Percentiles rank a stretch among this genome's conserved stretches.
phyloP scores from a whole-genome alignment of 2,888 invertebrate genomes.

The Electrophaes corylata region DNA sequence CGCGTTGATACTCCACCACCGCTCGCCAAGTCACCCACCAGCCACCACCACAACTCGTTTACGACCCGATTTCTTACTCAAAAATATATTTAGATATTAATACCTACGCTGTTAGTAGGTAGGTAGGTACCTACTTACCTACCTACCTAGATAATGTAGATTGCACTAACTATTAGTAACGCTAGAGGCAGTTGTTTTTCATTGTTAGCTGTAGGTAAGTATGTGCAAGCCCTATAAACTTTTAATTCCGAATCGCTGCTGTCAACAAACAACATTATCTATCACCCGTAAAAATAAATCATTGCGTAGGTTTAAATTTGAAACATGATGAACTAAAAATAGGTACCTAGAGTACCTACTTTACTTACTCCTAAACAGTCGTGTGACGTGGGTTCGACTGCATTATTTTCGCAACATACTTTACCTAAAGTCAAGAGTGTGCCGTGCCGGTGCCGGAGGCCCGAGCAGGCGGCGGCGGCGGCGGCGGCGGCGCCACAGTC shows the following conservation, averaged over 20 bases:
- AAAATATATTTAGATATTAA: slow-evolving; percentile 60
- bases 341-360: too few relatives aligned
- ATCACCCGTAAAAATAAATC: background rate
- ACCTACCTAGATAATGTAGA: slow-evolving; percentile 7
- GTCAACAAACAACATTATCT: background rate
- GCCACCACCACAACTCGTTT: slow-evolving; percentile 71
- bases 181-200: background rate
- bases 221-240: too few relatives aligned
- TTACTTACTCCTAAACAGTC: slow-evolving; percentile 30
- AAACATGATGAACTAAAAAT: slow-evolving; percentile 27
- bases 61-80: slow-evolving; percentile 67
- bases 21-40: slow-evolving; percentile 34
- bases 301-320: background rate
- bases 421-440: slow-evolving; percentile 45
- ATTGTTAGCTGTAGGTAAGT: too few relatives aligned
- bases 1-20: slow-evolving; percentile 47
- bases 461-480: slow-evolving; percentile 51
- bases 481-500: slow-evolving; percentile 47
- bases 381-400: slow-evolving; percentile 49
- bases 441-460: slow-evolving; percentile 69
- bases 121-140: too few relatives aligned
- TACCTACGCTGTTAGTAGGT: too few relatives aligned
- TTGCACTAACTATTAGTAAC: slow-evolving; percentile 8
- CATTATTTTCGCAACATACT: slow-evolving; percentile 66
- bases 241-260: background rate